Conservation (phyloP, 2,888 invertebrate species). For the Harpalus rufipes region DNA sequence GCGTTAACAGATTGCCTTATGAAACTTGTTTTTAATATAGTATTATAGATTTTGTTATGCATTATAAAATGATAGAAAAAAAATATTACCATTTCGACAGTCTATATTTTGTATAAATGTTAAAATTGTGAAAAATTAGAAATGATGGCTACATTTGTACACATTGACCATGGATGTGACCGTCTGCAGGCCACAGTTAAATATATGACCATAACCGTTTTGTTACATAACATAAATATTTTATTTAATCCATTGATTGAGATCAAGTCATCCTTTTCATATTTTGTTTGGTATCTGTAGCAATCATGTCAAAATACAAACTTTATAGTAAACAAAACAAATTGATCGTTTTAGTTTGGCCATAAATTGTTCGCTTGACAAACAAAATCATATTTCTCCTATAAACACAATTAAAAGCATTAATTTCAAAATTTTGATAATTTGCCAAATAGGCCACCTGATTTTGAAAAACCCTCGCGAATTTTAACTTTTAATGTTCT, state of each 20-base stretch:
- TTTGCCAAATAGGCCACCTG: slow-evolving; percentile 37
- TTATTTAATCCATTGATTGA: neutral
- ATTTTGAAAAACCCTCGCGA: slow-evolving; percentile 15
- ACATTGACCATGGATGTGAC: too few relatives aligned
- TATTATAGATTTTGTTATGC: too few relatives aligned
- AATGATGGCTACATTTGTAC: too few relatives aligned
- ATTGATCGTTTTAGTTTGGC: slow-evolving; percentile 18
- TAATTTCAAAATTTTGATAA: slow-evolving; percentile 42
- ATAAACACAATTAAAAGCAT: slow-evolving; percentile 34
- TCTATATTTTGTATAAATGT: too few relatives aligned
- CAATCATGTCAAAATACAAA: slow-evolving; percentile 8
- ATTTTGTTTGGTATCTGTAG: neutral
- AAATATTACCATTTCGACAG: too few relatives aligned
- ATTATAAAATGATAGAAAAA: too few relatives aligned
- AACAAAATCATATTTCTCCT: slow-evolving; percentile 37
- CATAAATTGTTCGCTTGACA: slow-evolving; percentile 23
- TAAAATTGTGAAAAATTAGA: too few relatives aligned
- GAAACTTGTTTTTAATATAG: too few relatives aligned
- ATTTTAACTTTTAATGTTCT: slow-evolving; percentile 3
- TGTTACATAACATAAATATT: neutral
- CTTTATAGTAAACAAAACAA: slow-evolving; percentile 40
- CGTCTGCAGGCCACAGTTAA: too few relatives aligned
- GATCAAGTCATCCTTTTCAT: neutral
- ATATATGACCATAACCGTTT: too few relatives aligned
- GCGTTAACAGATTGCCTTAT: too few relatives aligned